A percentile compares a stretch with the other conserved stretches of the same genome.
Evolutionary conservation across 2,888 invertebrate genomes (phyloP).

Genomic region (Dasypogon diadema): DNA sequence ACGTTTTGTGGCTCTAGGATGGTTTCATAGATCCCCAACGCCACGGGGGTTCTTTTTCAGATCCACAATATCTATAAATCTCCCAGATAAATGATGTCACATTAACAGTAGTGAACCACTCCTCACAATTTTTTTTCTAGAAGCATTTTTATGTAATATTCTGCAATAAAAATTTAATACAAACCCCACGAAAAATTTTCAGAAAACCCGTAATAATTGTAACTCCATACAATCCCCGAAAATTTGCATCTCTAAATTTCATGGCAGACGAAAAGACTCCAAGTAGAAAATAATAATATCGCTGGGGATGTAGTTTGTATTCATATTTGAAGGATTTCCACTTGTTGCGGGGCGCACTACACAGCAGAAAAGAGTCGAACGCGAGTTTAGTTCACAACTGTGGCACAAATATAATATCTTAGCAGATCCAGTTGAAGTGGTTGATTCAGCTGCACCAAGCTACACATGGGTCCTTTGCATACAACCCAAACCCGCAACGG

Average conservation of each 20-base stretch:
- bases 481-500: neutral
- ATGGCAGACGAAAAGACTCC: neutral
- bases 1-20: too few relatives aligned
- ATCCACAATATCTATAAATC: too few relatives aligned
- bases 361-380: neutral
- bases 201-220: too few relatives aligned
- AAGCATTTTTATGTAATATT: too few relatives aligned
- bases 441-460: neutral
- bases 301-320: neutral
- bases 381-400: neutral
- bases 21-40: too few relatives aligned
- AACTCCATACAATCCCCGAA: neutral
- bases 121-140: too few relatives aligned
- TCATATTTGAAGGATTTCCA: neutral
- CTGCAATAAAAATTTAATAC: too few relatives aligned
- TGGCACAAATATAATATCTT: neutral
- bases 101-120: too few relatives aligned
- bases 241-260: neutral
- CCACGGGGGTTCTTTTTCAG: too few relatives aligned
- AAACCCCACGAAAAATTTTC: too few relatives aligned
- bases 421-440: neutral
- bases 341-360: neutral
- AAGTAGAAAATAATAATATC: neutral
- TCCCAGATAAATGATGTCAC: too few relatives aligned
- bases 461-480: neutral